Evolutionary conservation across 64 coral and sea anemone genomes (phyloP).

Genomic region (Actinia equina): DNA sequence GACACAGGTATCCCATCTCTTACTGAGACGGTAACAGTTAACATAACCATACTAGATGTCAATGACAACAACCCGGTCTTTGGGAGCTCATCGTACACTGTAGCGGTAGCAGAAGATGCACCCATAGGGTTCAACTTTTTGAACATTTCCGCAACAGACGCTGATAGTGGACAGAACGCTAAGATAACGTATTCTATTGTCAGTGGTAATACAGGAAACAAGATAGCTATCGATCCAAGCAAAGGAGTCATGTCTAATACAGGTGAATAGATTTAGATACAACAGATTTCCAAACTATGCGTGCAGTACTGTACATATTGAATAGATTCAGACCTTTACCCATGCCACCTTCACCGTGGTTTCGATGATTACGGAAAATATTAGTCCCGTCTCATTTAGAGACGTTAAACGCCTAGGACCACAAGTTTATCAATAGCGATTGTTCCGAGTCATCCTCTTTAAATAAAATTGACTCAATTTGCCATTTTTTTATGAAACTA

Average conservation of each 20-base stretch:
- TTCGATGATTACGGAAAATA: no score
- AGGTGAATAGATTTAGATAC: slow-evolving; percentile 8
- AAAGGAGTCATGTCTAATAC: slow-evolving; percentile 24
- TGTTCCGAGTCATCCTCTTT: no score
- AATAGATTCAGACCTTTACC: no score
- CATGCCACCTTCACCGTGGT: no score
- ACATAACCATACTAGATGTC: slow-evolving; percentile 37
- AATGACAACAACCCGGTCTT: slow-evolving; percentile 54
- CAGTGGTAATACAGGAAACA: slow-evolving; percentile 41
- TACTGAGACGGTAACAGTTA: slow-evolving; percentile 42
- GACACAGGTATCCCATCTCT: slow-evolving; percentile 54
- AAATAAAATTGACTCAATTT: no score
- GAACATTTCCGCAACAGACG: slow-evolving; percentile 40
- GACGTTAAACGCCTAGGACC: no score
- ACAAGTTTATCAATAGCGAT: no score
- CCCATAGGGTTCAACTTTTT: slow-evolving; percentile 15
- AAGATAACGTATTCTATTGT: slow-evolving; percentile 39
- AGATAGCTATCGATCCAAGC: slow-evolving; percentile 26
- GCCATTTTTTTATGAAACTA: no score
- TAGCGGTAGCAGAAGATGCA: slow-evolving; percentile 24
- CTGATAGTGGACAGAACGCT: slow-evolving; percentile 40
- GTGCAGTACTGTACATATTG: not conserved
- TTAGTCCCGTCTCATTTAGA: no score
- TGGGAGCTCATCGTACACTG: not conserved
- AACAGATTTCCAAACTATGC: not conserved